Conservation (phyloP, 2,888 invertebrate species). For the Crematogaster levior region DNA sequence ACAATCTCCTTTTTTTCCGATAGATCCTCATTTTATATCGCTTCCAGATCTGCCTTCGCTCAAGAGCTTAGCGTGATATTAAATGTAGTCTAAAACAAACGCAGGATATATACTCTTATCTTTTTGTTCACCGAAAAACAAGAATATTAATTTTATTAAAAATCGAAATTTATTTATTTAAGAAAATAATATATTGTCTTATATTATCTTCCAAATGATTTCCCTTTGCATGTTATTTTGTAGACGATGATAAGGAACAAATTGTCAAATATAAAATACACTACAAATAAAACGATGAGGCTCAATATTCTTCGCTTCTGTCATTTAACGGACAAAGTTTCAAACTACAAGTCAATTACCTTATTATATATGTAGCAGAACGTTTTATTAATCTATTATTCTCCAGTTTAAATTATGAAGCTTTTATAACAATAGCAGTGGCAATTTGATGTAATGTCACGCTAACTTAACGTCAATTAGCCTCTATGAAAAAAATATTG, state of each 20-base stretch:
- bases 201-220: not conserved
- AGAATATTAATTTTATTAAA: constrained; percentile 11
- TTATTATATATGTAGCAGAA: not conserved
- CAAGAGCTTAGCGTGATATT: constrained; percentile 23
- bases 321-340: not conserved
- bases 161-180: constrained; percentile 28
- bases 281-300: not conserved
- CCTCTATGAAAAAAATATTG: too few relatives aligned
- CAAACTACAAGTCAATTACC: not conserved
- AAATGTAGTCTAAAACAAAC: not conserved
- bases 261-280: not conserved
- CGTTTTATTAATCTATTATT: not conserved
- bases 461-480: too few relatives aligned
- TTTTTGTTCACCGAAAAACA: not conserved
- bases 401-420: not conserved
- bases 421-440: too few relatives aligned
- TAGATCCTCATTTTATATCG: not conserved
- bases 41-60: constrained; percentile 3
- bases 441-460: too few relatives aligned
- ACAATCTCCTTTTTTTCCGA: not conserved
- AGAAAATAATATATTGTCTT: constrained; percentile 22
- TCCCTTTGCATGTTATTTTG: not conserved
- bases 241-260: not conserved
- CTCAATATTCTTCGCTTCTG: not conserved
- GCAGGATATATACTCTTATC: not conserved